Evolutionary conservation across 2,797 vertebrate species (phyloP), one percentile per base, ranked within the genome.

Genomic region (Streptopelia turtur): DNA sequence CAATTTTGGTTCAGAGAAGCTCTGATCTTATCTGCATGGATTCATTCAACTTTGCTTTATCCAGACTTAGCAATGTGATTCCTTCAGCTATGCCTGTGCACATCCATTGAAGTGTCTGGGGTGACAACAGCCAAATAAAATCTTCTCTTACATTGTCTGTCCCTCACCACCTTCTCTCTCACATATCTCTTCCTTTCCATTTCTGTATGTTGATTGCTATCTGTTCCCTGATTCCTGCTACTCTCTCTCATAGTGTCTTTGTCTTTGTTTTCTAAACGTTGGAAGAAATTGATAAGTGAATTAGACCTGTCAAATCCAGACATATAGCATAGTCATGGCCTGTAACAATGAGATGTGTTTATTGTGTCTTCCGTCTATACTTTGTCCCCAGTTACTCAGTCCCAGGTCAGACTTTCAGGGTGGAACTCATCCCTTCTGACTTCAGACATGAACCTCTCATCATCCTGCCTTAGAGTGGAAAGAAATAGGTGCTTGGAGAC

Each of bases 321-420:
- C 13, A 8, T 50, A 56, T 21, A 1, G 0, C 1, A 1, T 5
- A 71, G 56, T 39, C n/a, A 23, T 43, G 24, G 31, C 47, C 27
- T 89, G 47, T 50, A 80, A 65, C 18, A 17, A 30, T 4, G 9
- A 64, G 39, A 74, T 13, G 22, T 9, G 10, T 77, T 87, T 71
- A 50, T 10, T 69, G 27, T 56, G 69, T 28, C 47, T 47, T 76
- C 28, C 39, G 43, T 83, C 82, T 65, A 24, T 27, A 63, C 20
- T 18, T 72, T 88, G 76, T 82, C 56, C n/a, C 24, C 7, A 12
- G 50, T 78, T 78, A 71, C 31, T 71, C 72, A 82, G 77, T 25
- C 63, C 78, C 72, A 64, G 57, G 50, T 57, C 65, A 90, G 83
- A 83, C 31, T 75, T 83, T 47, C 39, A 47, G n/a, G 16, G 37